A percentile compares a stretch with the other conserved stretches of the same genome.
Evolutionary conservation across 1,140 invertebrate species (phyloP).

Genomic region (Stegodyphus dumicola): DNA sequence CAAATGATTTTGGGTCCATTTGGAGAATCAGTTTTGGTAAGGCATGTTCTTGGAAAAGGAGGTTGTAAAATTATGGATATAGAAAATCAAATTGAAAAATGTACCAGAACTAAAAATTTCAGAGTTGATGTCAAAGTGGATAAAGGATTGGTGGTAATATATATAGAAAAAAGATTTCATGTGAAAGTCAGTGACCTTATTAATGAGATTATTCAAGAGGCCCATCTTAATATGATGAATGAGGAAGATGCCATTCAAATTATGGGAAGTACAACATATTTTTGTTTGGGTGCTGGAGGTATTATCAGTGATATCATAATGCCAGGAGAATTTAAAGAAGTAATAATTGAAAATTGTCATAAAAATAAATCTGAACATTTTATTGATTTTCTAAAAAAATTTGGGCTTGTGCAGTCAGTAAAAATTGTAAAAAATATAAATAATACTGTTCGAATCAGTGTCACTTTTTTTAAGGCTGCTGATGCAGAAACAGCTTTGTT

Average conservation of each 20-base stretch:
- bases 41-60: conserved; percentile 24
- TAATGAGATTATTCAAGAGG: conserved; percentile 22
- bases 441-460: not conserved
- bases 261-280: not conserved
- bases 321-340: conserved; percentile 49
- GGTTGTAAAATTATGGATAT: conserved; percentile 21
- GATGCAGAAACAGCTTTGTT: conserved; percentile 20
- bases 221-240: conserved; percentile 9
- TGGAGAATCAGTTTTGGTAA: conserved; percentile 19
- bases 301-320: conserved; percentile 49
- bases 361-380: not conserved
- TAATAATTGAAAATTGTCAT: conserved; percentile 3
- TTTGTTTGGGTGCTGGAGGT: conserved; percentile 28
- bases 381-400: not conserved
- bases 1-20: conserved; percentile 46
- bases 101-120: conserved; percentile 14
- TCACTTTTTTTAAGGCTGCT: conserved; percentile 17
- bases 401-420: not conserved
- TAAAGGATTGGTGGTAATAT: conserved; percentile 45
- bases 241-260: conserved; percentile 37
- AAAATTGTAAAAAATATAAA: not conserved
- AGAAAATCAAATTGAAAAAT: conserved; percentile 20
- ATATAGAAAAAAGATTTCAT: conserved; percentile 14
- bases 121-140: conserved; percentile 33
- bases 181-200: conserved; percentile 14